Conservation (phyloP, 2,888 invertebrate species). For the Blastobasis adustella region DNA sequence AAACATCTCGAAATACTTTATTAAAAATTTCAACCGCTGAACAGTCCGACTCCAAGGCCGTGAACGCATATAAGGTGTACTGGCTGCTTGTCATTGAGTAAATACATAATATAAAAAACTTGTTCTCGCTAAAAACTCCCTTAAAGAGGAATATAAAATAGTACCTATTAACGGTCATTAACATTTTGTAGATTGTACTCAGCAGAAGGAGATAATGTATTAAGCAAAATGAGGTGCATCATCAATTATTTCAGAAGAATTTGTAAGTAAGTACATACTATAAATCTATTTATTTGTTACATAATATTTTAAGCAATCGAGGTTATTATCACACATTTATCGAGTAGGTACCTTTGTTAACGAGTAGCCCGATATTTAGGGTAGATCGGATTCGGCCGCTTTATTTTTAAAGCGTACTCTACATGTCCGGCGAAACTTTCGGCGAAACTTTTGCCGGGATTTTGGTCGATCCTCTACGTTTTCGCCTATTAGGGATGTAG, state of each 20-base stretch:
- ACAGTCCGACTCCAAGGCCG: background rate
- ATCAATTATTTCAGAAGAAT: constrained; percentile 92
- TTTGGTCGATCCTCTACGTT: no score
- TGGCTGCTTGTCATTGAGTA: background rate
- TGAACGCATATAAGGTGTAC: background rate
- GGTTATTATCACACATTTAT: no score
- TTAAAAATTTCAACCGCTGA: background rate
- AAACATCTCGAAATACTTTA: background rate
- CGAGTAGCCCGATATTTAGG: no score
- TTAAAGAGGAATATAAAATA: background rate
- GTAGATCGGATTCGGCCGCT: no score
- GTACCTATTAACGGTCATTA: background rate
- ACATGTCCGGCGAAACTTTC: no score
- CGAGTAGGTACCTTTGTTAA: no score
- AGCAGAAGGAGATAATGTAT: constrained; percentile 57
- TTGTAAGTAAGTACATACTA: constrained; percentile 78
- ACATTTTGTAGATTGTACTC: constrained; percentile 75
- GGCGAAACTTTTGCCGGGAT: no score
- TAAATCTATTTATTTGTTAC: no score
- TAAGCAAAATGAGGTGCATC: constrained; percentile 92
- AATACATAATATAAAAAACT: no score
- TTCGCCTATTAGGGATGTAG: no score
- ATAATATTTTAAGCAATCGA: no score
- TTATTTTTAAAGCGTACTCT: no score
- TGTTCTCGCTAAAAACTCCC: background rate